Base-by-base conservation (phyloP, 2,888 invertebrate genomes). In the Sesamia inferens region DNA sequence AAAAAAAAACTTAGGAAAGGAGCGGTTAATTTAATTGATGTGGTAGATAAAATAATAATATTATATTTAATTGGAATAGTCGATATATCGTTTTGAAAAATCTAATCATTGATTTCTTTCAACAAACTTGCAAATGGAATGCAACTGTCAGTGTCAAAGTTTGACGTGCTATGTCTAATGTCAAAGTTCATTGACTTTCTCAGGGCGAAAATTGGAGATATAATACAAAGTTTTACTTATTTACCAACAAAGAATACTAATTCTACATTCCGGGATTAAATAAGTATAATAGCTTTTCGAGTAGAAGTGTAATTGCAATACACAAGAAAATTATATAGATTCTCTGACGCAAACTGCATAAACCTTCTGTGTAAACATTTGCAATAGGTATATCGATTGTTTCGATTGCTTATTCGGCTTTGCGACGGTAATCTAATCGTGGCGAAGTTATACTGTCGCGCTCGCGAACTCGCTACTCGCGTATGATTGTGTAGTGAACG, bases 291-390 rank as follows among this genome's bases (percentile, higher is more conserved):
- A 73, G 6, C 16, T 48, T 47, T 58, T 73, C 8, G 19, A 47
- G 22, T 39, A 8, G 4, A 42, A 14, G n/a, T 69, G 19, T 54
- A 22, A 57, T 68, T 61, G 19, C 19, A 59, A 58, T 22, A 64
- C 10, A 63, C 48, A 22, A 54, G 54, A 68, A 78, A 71, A 61
- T n/a, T 5, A 44, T 31, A 24, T 14, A 19, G n/a, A 72, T 68
- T 75, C n/a, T 74, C 69, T 78, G 59, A 68, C 74, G 64, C 68
- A 59, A 71, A 48, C 64, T 47, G 78, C 74, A 77, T 85, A 85
- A 84, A 88, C 87, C 89, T 85, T 83, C 90, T 92, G 92, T 90
- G 89, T 90, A 93, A 92, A 93, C 88, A 90, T 89, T 89, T 89
- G 88, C 87, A 87, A 83, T 82, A 31, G 88, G 87, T 89, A 90